Base-by-base conservation (phyloP, 2,888 invertebrate genomes). In the Aphrophora alni region DNA sequence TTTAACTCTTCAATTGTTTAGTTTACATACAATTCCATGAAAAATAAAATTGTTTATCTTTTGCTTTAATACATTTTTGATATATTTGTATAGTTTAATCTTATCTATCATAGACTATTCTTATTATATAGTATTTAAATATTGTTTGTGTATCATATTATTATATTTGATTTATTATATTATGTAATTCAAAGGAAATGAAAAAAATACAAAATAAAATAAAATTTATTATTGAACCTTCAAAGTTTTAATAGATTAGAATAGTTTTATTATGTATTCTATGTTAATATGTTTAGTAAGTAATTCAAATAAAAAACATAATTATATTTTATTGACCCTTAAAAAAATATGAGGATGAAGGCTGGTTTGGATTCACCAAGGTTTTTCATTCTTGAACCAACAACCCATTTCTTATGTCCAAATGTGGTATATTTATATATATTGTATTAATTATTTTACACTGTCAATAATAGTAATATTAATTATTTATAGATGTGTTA, bases 401-500 rank as follows among this genome's bases (percentile, higher is more conserved):
- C 78, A 59, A 59, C 73, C 78, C 78, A 38, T 78, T 72, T 71
- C 51, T 51, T 74, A 71, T 79, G 51, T 79, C 68, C 74, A 73
- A 72, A 79, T 74, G 72, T 78, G 78, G 78, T 78, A 68, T 74
- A 78, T 59, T 68, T 74, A 79, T 27, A 74, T 79, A 79, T 78
- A 78, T 74, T 74, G 78, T 79, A 79, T 74, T 68, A 74, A n/a
- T 79, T 79, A 74, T 79, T 79, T 79, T 79, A 79, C 74, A 79
- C 74, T 79, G 78, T 79, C 74, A 69, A 79, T 74, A 79, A 79
- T 79, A 72, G 78, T 78, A 78, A 72, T 78, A 78, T 78, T 74
- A 68, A 68, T 79, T 71, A 72, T 78, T 78, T 79, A 74, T 79
- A 74, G 74, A 79, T 79, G 78, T 79, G 74, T 74, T 79, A 74